phyloP scores from a whole-genome alignment of 2,888 invertebrate genomes.

The Parapristionchus giblindavisi region DNA sequence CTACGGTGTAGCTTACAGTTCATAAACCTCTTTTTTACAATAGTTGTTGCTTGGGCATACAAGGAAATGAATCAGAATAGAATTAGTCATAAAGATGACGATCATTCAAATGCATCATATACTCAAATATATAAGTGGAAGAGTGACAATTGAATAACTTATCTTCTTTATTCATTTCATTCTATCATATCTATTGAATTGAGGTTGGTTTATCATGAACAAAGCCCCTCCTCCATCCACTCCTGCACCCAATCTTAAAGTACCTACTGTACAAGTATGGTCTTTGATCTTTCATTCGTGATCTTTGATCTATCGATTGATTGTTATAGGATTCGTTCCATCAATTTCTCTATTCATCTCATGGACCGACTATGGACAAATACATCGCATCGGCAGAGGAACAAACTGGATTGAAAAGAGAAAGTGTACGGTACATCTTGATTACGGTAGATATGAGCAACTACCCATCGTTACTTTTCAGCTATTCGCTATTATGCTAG shows the following conservation, averaged over 20 bases:
- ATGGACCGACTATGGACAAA: constrained; percentile 43
- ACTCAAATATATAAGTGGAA: too few species aligned
- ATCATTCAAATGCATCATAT: too few species aligned
- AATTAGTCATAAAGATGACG: too few species aligned
- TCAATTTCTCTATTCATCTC: constrained; percentile 44
- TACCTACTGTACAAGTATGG: constrained; percentile 22
- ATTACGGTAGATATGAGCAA: not conserved
- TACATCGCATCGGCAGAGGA: constrained; percentile 45
- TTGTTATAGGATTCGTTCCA: constrained; percentile 45
- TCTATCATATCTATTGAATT: too few species aligned
- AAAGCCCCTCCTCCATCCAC: constrained; percentile 4
- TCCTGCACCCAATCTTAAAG: not conserved
- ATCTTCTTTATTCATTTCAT: too few species aligned
- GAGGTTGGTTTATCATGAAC: not conserved
- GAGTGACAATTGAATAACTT: too few species aligned
- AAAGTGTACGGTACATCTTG: constrained; percentile 36
- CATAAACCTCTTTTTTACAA: too few species aligned
- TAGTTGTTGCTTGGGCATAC: too few species aligned
- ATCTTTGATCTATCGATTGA: not conserved
- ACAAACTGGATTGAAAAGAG: constrained; percentile 43
- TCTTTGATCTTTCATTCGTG: not conserved
- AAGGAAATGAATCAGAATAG: too few species aligned
- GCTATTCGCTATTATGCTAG: constrained; percentile 46
- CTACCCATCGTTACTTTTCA: constrained; percentile 24
- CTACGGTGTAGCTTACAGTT: constrained; percentile 29